phyloP scores from a whole-genome alignment of 2,797 vertebrate species.

The Crax fasciolata region DNA sequence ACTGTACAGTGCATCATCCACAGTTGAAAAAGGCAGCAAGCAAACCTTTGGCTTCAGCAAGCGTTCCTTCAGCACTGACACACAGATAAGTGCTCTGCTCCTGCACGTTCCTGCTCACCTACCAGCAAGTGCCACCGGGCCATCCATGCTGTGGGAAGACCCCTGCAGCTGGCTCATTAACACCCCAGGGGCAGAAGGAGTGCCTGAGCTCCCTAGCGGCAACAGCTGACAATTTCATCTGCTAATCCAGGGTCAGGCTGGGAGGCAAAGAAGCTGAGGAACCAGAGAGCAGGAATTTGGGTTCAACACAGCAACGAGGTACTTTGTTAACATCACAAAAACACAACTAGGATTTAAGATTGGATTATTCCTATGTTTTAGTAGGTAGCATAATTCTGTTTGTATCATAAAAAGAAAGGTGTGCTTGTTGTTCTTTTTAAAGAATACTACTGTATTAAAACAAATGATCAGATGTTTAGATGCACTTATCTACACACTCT shows the following conservation, averaged over 20 bases:
- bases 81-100: not conserved
- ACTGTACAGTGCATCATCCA: not conserved
- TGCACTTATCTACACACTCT: not conserved
- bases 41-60: not conserved
- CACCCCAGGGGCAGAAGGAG: not conserved
- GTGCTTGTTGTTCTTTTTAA: not conserved
- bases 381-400: not conserved
- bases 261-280: not conserved
- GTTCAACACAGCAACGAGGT: not conserved
- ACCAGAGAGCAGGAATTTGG: not conserved
- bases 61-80: not conserved
- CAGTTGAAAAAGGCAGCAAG: not conserved
- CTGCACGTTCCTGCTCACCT: not conserved
- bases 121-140: not conserved
- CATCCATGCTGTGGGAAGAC: not conserved
- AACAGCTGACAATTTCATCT: constrained; percentile 23
- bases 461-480: not conserved
- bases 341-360: not conserved
- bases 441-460: not conserved
- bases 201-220: not conserved
- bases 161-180: not conserved
- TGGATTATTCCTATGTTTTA: not conserved
- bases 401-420: not conserved
- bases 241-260: not conserved
- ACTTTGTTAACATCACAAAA: not conserved